These are phyloP conservation scores for Caenorhabditis remanei DNA, from an alignment of 1,140 invertebrate genomes.

Conservation along the genomic window DNA sequence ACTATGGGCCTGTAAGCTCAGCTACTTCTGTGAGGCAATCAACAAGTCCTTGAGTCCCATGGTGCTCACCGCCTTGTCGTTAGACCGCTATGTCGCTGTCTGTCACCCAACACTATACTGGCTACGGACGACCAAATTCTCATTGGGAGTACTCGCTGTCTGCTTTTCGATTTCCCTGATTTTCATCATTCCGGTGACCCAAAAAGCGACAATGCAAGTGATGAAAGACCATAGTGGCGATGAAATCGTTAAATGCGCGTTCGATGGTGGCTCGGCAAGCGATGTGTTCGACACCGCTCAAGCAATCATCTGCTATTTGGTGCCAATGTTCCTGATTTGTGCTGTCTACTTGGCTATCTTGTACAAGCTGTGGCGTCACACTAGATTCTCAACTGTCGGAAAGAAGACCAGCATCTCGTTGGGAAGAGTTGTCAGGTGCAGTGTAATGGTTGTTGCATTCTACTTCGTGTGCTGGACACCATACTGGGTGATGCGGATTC, in stretches of 20 bases:
- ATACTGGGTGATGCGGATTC: slow-evolving; percentile 68
- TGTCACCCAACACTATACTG: slow-evolving; percentile 72
- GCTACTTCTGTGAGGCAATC: slow-evolving; percentile 71
- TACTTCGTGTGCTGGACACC: slow-evolving; percentile 77
- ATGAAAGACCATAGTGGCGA: slow-evolving; percentile 57
- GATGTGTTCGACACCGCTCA: slow-evolving; percentile 68
- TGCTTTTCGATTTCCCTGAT: slow-evolving; percentile 70
- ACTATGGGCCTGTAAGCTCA: slow-evolving; percentile 68
- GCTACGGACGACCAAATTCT: slow-evolving; percentile 71
- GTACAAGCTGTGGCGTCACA: slow-evolving; percentile 70
- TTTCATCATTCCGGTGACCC: slow-evolving; percentile 71
- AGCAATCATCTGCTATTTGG: slow-evolving; percentile 69
- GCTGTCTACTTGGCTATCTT: slow-evolving; percentile 73
- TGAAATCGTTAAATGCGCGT: slow-evolving; percentile 37
- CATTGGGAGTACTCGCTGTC: slow-evolving; percentile 67
- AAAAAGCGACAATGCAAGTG: slow-evolving; percentile 64
- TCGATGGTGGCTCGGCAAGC: neutral
- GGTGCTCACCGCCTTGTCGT: slow-evolving; percentile 71
- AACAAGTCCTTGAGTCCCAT: slow-evolving; percentile 75
- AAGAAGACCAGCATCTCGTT: slow-evolving; percentile 71
- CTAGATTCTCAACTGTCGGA: slow-evolving; percentile 70
- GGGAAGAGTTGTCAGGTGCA: slow-evolving; percentile 74
- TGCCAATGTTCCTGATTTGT: slow-evolving; percentile 71
- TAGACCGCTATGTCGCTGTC: slow-evolving; percentile 75
- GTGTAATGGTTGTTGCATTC: slow-evolving; percentile 75